Base-by-base conservation (phyloP, 2,797 vertebrate species). In the Lepilemur septentrionalis region DNA sequence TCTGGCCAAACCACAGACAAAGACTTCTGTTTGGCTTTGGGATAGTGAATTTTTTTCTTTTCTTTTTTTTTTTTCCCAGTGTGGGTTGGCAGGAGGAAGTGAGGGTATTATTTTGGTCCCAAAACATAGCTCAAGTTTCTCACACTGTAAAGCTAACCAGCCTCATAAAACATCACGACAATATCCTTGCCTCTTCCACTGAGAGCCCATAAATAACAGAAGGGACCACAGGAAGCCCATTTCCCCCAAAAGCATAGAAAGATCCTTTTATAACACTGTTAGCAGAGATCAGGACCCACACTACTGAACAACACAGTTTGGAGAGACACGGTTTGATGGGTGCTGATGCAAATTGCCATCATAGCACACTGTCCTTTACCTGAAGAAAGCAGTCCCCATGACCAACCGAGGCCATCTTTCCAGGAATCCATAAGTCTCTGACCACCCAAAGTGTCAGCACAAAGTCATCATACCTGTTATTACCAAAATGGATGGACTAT, bases 91-190 rank as follows among this genome's bases (percentile, higher is more conserved):
- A 96, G 72, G 52, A 95, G 23, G 50, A 97, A 97, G 61, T 0
- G 0, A 95, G 63, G 57, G 46, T 79, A 93, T 96, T 93, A 97
- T 94, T 97, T 94, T 94, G 81, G 83, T 93, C 84, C 89, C 82
- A n/a, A 93, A 96, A 85, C 79, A 91, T 83, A 96, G 82, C 43
- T 89, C 41, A 75, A 86, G 15, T 89, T 97, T 93, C 55, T 95
- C 86, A 97, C 69, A 91, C 63, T 95, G 23, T 93, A 91, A 94
- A 96, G 50, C 55, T 96, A 97, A 97, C 89, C 69, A 91, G 89
- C 28, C 23, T 93, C 86, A 96, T 75, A 96, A 96, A 96, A 95
- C 79, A 95, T 92, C 75, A 90, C 5, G 41, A 84, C 78, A 94
- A 89, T 38, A 94, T 94, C 46, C 32, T 82, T 3, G 6, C 28